phyloP scores from a whole-genome alignment of 2,797 vertebrate species.

The Aplochiton taeniatus region DNA sequence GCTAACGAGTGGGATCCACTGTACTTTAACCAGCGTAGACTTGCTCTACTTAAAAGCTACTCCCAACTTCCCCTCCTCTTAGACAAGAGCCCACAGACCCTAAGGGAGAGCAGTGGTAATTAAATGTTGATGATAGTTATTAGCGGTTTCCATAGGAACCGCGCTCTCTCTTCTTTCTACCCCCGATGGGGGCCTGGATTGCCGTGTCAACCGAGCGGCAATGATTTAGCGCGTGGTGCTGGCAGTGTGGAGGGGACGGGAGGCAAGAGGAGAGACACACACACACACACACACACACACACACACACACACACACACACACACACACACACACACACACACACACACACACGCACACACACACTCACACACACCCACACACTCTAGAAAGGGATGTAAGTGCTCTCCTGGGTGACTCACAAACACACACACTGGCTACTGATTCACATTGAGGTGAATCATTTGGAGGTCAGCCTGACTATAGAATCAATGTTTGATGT shows the following conservation, averaged over 20 bases:
- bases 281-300: background rate
- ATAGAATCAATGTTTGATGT: too few relatives aligned
- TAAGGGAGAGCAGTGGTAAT: constrained; percentile 47
- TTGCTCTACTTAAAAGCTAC: background rate
- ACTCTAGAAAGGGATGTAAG: background rate
- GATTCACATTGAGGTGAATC: constrained; percentile 21
- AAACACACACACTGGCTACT: constrained; percentile 8
- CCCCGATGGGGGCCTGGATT: constrained; percentile 26
- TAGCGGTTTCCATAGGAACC: constrained; percentile 64
- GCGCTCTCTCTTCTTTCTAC: constrained; percentile 22
- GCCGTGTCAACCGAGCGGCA: constrained; percentile 11
- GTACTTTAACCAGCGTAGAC: too few relatives aligned
- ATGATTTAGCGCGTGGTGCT: constrained; percentile 16
- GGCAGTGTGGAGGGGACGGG: constrained; percentile 13
- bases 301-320: constrained; percentile 12
- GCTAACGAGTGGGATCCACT: too few relatives aligned
- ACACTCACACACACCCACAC: background rate
- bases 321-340: constrained; percentile 12
- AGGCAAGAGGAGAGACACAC: constrained; percentile 19
- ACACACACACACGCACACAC: constrained; percentile 3
- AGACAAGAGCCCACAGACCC: constrained; percentile 29
- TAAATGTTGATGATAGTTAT: constrained; percentile 55
- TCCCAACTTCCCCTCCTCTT: background rate
- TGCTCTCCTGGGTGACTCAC: constrained; percentile 22
- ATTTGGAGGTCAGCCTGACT: too few relatives aligned